A percentile compares a stretch with the other conserved stretches of the same genome.
These are phyloP conservation scores for Temnothorax nylanderi DNA, from an alignment of 1,140 invertebrate species.

Conservation along the genomic window DNA sequence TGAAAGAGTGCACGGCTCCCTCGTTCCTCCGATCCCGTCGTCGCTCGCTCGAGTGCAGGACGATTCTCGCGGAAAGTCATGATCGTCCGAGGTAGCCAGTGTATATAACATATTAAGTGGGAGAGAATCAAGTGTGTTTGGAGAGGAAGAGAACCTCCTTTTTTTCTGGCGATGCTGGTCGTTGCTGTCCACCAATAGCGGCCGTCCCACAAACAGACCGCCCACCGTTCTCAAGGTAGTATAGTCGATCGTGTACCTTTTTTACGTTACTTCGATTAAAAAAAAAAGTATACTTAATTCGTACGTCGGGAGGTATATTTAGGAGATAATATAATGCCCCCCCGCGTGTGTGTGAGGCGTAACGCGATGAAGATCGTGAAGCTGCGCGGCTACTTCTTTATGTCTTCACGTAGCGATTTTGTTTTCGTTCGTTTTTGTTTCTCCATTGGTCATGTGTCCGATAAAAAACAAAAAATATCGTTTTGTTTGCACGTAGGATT, in stretches of 20 bases:
- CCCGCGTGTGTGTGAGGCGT: neutral
- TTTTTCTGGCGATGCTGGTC: constrained; percentile 85
- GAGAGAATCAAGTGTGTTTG: constrained; percentile 59
- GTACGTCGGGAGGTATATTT: constrained; percentile 48
- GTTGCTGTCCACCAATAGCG: constrained; percentile 84
- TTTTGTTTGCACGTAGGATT: neutral
- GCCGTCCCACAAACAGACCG: constrained; percentile 80
- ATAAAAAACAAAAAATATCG: neutral
- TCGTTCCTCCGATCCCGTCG: constrained; percentile 2
- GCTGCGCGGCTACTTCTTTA: constrained; percentile 35
- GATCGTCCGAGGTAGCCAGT: constrained; percentile 68
- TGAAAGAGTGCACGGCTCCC: neutral
- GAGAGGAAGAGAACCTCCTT: constrained; percentile 55
- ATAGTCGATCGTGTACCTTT: constrained; percentile 77
- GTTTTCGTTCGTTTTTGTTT: neutral
- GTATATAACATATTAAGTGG: constrained; percentile 70
- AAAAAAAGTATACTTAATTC: constrained; percentile 71
- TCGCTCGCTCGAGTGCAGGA: constrained; percentile 6
- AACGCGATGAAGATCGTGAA: constrained; percentile 11
- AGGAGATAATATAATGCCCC: constrained; percentile 64
- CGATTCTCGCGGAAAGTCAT: constrained; percentile 52
- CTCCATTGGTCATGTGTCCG: neutral
- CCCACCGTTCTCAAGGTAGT: constrained; percentile 75
- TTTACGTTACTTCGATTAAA: constrained; percentile 74
- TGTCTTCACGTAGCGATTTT: neutral